Evolutionary conservation across 2,113 vertebrate genomes (phyloP).

Genomic region (Pantherophis guttatus): DNA sequence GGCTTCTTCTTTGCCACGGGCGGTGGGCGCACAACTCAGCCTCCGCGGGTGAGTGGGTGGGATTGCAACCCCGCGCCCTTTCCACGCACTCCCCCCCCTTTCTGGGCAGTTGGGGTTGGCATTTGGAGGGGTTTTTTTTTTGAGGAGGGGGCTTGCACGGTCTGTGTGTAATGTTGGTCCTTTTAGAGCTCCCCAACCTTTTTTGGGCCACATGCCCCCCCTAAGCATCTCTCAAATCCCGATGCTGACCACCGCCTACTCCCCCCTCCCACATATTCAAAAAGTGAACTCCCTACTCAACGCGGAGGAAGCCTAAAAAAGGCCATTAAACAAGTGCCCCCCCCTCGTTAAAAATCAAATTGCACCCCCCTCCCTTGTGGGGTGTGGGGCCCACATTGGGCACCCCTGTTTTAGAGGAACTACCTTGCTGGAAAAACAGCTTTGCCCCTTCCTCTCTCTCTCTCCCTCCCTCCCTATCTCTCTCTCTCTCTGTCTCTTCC

Average conservation of each 20-base stretch:
- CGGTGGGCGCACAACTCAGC: not conserved
- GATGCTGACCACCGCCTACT: no score
- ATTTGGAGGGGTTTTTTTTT: not conserved
- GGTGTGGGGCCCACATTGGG: no score
- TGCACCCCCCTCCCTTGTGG: no score
- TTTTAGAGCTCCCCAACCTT: not conserved
- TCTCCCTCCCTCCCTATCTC: accelerated
- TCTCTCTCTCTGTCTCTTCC: no score
- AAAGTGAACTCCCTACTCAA: no score
- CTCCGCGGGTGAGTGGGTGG: not conserved
- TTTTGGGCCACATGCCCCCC: no score
- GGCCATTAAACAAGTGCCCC: no score
- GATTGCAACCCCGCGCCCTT: not conserved
- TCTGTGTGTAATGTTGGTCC: not conserved
- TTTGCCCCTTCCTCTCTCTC: not conserved
- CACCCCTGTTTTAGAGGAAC: not conserved
- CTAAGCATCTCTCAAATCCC: no score
- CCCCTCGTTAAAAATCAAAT: no score
- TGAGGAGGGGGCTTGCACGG: no score
- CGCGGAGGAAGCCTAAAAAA: no score
- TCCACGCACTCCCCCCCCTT: not conserved
- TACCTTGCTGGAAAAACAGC: not conserved
- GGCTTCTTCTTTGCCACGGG: not conserved
- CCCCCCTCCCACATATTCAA: no score
- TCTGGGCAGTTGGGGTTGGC: not conserved